Evolutionary conservation across 2,888 invertebrate species (phyloP), one percentile per base, ranked within the genome.

Genomic region (Rambutsinella grinnellia): DNA sequence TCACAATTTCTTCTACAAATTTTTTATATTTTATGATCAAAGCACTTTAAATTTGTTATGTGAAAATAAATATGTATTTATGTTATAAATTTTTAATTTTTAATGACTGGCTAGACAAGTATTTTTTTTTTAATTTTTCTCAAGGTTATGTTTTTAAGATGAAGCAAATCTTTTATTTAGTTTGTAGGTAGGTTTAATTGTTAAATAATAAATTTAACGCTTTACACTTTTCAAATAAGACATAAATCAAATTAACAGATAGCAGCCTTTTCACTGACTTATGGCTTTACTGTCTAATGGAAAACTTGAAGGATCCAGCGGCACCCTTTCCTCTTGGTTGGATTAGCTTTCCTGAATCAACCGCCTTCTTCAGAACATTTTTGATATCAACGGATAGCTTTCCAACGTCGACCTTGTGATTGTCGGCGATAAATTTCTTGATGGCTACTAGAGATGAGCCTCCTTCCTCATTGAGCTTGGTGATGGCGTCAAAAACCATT

Each of bases 371-470:
- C 78, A 91, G 82, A 80, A 89, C 90, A 77, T 89, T 90, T 79
- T 88, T 90, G 82, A 92, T 91, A 85, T 88, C 90, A 2, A 88
- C 88, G 0, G 89, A 87, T 57, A 89, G 84, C 82, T 90, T 90
- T 72, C 89, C 89, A 0, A 88, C 87, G 84, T 91, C 90, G 10
- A 90, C 87, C 71, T 89, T 89, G 87, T 91, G 90, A 69, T 88
- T 89, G 19, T 88, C 86, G 15, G 88, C 86, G 60, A 92, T 88
- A 85, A 90, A 91, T 84, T 91, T 91, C 85, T 90, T 91, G 85
- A 91, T 91, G 2, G 90, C 89, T 54, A 85, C 85, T 3, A 86
- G 82, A 0, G 90, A 90, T 0, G 90, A 91, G 28, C 91, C 91
- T 66, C 88, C 88, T 46, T 89, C 88, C 83, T 86, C 86, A 72